Evolutionary conservation across 2,888 invertebrate genomes (phyloP).

Genomic region (Phorcus lineatus): DNA sequence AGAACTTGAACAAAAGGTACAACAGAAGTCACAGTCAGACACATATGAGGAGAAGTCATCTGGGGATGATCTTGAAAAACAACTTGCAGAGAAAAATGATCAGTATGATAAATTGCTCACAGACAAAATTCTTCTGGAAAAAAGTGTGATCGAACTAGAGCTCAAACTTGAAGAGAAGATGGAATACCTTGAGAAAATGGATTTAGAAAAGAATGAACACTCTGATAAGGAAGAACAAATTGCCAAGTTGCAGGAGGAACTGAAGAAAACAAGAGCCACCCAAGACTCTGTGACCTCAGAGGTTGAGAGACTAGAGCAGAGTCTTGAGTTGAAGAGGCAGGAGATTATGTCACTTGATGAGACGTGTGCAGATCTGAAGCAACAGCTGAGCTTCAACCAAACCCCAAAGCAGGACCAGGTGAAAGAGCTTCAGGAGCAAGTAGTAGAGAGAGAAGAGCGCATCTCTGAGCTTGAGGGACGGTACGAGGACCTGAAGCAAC

Average conservation of each 20-base stretch:
- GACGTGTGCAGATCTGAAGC: conserved; percentile 19
- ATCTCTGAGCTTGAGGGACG: conserved; percentile 72
- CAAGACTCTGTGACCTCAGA: neutral
- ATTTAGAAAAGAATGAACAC: conserved; percentile 19
- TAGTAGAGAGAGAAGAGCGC: conserved; percentile 74
- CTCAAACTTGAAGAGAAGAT: conserved; percentile 1
- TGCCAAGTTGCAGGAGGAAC: conserved; percentile 15
- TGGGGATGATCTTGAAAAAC: conserved; percentile 14
- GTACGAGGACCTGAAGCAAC: conserved; percentile 75
- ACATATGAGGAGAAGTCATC: conserved; percentile 3
- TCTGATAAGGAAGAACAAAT: conserved; percentile 37
- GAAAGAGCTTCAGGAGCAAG: conserved; percentile 31
- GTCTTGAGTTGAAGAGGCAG: neutral
- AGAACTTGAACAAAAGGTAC: conserved; percentile 41
- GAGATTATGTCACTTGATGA: neutral
- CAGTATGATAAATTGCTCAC: conserved; percentile 13
- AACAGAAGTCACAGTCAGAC: conserved; percentile 22
- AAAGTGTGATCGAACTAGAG: neutral
- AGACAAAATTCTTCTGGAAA: conserved; percentile 1
- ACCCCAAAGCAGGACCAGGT: conserved; percentile 14
- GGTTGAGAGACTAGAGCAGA: conserved; percentile 33
- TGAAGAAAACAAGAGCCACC: neutral
- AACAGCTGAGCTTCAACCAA: conserved; percentile 28
- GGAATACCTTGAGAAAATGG: conserved; percentile 12
- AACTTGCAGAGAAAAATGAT: neutral